Evolutionary conservation across 2,888 invertebrate species (phyloP).

Genomic region (Onchidella celtica): DNA sequence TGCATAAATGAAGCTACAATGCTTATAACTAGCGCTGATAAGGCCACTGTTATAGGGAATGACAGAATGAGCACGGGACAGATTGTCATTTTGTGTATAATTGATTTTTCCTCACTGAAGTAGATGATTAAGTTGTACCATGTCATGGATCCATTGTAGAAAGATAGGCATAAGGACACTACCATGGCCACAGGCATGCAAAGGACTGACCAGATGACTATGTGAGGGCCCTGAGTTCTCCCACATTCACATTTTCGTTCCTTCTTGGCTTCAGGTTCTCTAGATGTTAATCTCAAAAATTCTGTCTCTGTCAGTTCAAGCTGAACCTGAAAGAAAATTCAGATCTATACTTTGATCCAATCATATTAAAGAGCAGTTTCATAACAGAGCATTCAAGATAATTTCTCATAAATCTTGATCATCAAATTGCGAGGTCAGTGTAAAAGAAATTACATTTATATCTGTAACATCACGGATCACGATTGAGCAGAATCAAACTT

Average conservation of each 20-base stretch:
- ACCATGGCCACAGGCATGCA: slow-evolving; percentile 86
- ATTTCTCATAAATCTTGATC: too few species aligned
- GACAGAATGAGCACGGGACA: slow-evolving; percentile 86
- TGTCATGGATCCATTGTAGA: slow-evolving; percentile 88
- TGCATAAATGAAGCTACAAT: slow-evolving; percentile 86
- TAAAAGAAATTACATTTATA: too few species aligned
- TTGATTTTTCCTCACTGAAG: slow-evolving; percentile 85
- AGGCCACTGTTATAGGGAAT: slow-evolving; percentile 86
- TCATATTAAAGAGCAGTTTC: too few species aligned
- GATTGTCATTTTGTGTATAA: slow-evolving; percentile 84
- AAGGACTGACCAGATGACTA: slow-evolving; percentile 85
- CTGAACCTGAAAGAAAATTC: slow-evolving; percentile 83
- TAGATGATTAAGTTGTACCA: slow-evolving; percentile 89
- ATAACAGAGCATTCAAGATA: too few species aligned
- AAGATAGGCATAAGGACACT: slow-evolving; percentile 86
- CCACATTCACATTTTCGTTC: slow-evolving; percentile 76
- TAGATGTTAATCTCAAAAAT: slow-evolving; percentile 85
- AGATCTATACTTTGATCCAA: too few species aligned
- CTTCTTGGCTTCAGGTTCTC: slow-evolving; percentile 79
- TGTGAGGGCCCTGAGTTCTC: slow-evolving; percentile 84
- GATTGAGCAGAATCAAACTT: too few species aligned
- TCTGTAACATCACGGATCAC: too few species aligned
- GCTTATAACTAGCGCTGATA: slow-evolving; percentile 85
- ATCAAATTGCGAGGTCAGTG: too few species aligned
- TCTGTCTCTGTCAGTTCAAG: slow-evolving; percentile 88